phyloP scores from a whole-genome alignment of 2,888 invertebrate genomes.

The Coremacera marginata region DNA sequence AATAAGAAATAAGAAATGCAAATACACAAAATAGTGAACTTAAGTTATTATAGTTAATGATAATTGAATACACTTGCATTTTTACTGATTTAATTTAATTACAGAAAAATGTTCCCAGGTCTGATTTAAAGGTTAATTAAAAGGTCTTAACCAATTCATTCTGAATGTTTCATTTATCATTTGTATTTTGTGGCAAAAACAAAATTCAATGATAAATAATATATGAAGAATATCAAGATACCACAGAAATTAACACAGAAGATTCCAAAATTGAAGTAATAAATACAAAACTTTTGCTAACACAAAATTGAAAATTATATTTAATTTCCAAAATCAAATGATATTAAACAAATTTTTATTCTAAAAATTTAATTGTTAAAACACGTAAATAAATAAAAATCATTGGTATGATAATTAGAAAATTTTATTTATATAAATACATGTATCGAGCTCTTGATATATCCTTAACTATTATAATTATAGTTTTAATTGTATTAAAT shows the following conservation, averaged over 20 bases:
- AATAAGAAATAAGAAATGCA: no score
- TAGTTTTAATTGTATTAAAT: conserved; percentile 30
- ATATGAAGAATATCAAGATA: neutral
- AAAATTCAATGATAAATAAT: neutral
- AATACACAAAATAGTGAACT: no score
- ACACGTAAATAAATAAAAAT: conserved; percentile 26
- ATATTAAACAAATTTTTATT: neutral
- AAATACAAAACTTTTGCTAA: neutral
- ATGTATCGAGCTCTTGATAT: conserved; percentile 21
- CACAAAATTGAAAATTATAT: neutral
- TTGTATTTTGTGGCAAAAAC: no score
- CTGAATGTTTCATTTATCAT: neutral
- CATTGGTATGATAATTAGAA: conserved; percentile 32
- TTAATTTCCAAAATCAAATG: conserved; percentile 5
- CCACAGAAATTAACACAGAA: neutral
- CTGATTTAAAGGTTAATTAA: neutral
- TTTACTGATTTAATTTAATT: no score
- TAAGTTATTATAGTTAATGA: no score
- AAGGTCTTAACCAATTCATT: neutral
- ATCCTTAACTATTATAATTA: conserved; percentile 15
- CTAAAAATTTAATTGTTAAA: conserved; percentile 14
- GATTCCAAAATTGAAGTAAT: neutral
- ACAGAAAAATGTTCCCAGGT: no score
- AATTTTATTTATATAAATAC: conserved; percentile 30
- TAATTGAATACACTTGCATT: no score